phyloP scores from a whole-genome alignment of 2,888 invertebrate genomes.

The Brenthis daphne region DNA sequence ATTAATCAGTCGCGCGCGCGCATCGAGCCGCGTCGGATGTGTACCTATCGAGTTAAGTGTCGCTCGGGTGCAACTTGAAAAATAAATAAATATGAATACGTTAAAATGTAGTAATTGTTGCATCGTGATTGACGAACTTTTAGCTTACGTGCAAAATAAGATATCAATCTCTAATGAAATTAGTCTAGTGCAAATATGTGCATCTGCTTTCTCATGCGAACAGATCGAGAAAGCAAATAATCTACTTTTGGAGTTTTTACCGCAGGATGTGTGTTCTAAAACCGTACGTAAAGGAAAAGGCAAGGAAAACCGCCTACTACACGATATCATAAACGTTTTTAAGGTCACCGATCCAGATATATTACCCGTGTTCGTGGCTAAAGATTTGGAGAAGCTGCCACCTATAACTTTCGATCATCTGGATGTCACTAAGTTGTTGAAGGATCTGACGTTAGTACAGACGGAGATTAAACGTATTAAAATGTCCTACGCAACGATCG shows the following conservation, averaged over 20 bases:
- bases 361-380: background rate
- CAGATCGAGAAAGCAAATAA: conserved; percentile 26
- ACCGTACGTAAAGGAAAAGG: conserved; percentile 27
- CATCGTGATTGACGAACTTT: conserved; percentile 21
- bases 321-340: conserved; percentile 22
- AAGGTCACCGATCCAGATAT: background rate
- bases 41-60: background rate
- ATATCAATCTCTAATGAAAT: conserved; percentile 28
- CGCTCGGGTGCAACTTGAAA: background rate
- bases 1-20: conserved; percentile 4
- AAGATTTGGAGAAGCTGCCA: conserved; percentile 13
- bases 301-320: conserved; percentile 15
- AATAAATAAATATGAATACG: conserved; percentile 12
- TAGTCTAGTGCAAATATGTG: conserved; percentile 31
- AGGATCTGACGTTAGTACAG: conserved; percentile 19
- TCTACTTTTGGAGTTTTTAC: conserved; percentile 24
- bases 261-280: conserved; percentile 11
- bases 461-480: conserved; percentile 16
- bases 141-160: conserved; percentile 27
- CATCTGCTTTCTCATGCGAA: conserved; percentile 30
- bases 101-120: conserved; percentile 10
- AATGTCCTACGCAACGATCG: conserved; percentile 16
- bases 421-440: conserved; percentile 21
- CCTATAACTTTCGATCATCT: conserved; percentile 4
- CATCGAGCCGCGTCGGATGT: conserved; percentile 2